A percentile compares a stretch with the other conserved stretches of the same genome.
phyloP scores from a whole-genome alignment of 1,140 invertebrate genomes.

The Saxidomus purpurata region DNA sequence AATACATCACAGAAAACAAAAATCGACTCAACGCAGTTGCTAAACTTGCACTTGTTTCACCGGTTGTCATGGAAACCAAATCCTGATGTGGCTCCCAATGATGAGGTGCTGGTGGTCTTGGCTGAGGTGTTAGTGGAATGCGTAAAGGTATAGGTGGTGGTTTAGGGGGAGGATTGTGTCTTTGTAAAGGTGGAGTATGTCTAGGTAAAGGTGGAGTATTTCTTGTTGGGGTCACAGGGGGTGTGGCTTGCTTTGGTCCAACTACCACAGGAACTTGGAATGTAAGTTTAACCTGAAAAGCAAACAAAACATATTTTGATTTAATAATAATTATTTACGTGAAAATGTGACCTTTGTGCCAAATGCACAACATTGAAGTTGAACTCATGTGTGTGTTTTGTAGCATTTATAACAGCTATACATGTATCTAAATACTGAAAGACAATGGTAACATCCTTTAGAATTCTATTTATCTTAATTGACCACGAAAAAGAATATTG shows the following conservation, averaged over 20 bases:
- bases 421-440: no score
- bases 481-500: no score
- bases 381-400: no score
- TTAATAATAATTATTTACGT: no score
- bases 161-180: conserved; percentile 44
- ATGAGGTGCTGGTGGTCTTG: conserved; percentile 8
- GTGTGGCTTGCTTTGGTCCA: conserved; percentile 76
- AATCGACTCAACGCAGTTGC: conserved; percentile 25
- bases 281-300: conserved; percentile 76
- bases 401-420: no score
- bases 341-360: no score
- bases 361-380: no score
- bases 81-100: conserved; percentile 29
- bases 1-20: conserved; percentile 75
- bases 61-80: conserved; percentile 67
- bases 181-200: conserved; percentile 53
- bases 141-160: conserved; percentile 31
- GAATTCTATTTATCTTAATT: no score
- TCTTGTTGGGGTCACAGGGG: conserved; percentile 50
- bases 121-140: conserved; percentile 38
- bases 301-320: conserved; percentile 23
- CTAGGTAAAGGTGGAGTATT: conserved; percentile 50
- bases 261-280: conserved; percentile 81
- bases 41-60: conserved; percentile 51
- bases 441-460: no score